Percentiles rank a stretch among this genome's conserved stretches.
Conservation (phyloP, 2,113 vertebrate genomes). For the Syngnathus floridae region DNA sequence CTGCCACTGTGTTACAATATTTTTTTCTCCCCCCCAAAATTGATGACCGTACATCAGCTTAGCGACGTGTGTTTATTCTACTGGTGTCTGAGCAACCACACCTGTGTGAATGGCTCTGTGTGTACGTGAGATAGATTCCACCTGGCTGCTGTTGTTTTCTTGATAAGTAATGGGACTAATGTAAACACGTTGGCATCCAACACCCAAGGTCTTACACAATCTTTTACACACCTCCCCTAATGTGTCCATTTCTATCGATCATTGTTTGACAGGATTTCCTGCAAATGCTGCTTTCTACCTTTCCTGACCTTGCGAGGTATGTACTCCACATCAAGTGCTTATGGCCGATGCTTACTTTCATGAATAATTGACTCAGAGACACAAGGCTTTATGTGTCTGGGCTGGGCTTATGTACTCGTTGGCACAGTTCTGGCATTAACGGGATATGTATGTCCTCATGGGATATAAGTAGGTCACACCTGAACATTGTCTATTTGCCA, state of each 20-base stretch:
- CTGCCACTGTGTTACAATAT: slow-evolving; percentile 26
- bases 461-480: background rate
- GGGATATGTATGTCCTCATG: background rate
- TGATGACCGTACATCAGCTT: slow-evolving; percentile 28
- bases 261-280: slow-evolving; percentile 83
- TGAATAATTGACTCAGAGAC: slow-evolving; percentile 45
- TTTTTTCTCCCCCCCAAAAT: slow-evolving; percentile 14
- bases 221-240: slow-evolving; percentile 32
- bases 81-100: slow-evolving; percentile 48
- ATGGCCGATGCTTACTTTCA: slow-evolving; percentile 34
- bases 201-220: slow-evolving; percentile 36
- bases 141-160: slow-evolving; percentile 52
- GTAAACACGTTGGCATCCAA: slow-evolving; percentile 58
- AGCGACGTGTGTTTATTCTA: slow-evolving; percentile 43
- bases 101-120: slow-evolving; percentile 34
- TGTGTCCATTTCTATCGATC: slow-evolving; percentile 22
- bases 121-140: slow-evolving; percentile 43
- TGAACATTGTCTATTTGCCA: background rate
- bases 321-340: slow-evolving; percentile 61
- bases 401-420: slow-evolving; percentile 8
- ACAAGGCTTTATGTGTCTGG: slow-evolving; percentile 5
- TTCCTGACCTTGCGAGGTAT: slow-evolving; percentile 80
- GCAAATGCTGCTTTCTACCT: slow-evolving; percentile 79
- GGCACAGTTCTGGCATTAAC: slow-evolving; percentile 2
- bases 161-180: slow-evolving; percentile 56